A percentile compares a stretch with the other conserved stretches of the same genome.
These are phyloP conservation scores for Gymnothorax javanicus DNA, from an alignment of 2,797 vertebrate genomes.

Conservation along the genomic window DNA sequence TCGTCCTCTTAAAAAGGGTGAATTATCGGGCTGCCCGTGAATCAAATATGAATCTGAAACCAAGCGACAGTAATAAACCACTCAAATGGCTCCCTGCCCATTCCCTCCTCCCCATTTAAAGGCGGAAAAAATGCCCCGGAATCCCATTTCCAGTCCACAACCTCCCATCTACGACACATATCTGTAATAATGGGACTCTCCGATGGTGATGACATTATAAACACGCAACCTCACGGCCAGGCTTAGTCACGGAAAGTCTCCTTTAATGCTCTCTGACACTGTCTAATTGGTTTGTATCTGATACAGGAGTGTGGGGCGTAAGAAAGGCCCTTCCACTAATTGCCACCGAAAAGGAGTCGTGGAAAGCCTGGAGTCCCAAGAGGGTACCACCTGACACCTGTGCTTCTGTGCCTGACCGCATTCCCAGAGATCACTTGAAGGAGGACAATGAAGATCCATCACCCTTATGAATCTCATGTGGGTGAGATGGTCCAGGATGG, in stretches of 20 bases:
- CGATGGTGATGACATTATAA: conserved; percentile 66
- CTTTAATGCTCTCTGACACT: conserved; percentile 62
- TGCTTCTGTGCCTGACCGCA: conserved; percentile 61
- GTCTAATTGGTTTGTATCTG: conserved; percentile 69
- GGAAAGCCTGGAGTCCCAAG: conserved; percentile 22
- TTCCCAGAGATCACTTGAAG: conserved; percentile 60
- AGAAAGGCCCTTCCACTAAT: conserved; percentile 55
- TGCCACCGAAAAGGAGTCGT: conserved; percentile 53
- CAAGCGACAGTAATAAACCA: conserved; percentile 61
- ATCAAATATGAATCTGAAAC: conserved; percentile 54
- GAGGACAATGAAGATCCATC: conserved; percentile 66
- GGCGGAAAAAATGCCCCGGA: conserved; percentile 44
- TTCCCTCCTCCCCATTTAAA: conserved; percentile 36
- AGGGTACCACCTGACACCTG: conserved; percentile 55
- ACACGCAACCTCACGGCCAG: conserved; percentile 65
- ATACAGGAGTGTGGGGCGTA: background rate
- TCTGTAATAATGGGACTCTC: conserved; percentile 56
- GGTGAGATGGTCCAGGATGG: background rate
- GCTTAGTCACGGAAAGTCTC: conserved; percentile 60
- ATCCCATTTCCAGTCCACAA: conserved; percentile 56
- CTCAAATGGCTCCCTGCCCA: conserved; percentile 57
- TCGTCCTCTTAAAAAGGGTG: conserved; percentile 57
- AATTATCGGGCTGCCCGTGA: conserved; percentile 32
- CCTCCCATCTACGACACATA: conserved; percentile 60
- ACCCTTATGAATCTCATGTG: conserved; percentile 65